Conservation (phyloP, 1,140 invertebrate genomes). For the Teleopsis dalmanni region DNA sequence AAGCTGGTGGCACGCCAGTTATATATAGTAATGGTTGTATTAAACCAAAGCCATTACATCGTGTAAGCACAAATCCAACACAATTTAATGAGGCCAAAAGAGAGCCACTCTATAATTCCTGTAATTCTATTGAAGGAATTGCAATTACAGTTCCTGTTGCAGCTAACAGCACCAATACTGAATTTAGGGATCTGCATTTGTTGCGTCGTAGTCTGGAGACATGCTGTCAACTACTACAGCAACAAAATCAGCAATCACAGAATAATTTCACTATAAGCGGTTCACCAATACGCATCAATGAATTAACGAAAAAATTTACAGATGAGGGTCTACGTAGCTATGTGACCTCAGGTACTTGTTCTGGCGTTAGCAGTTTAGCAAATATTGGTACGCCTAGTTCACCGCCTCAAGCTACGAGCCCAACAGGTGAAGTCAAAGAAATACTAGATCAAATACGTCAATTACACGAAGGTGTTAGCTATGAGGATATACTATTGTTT, state of each 20-base stretch:
- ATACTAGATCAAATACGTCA: conserved; percentile 62
- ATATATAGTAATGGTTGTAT: conserved; percentile 32
- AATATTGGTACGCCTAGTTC: conserved; percentile 58
- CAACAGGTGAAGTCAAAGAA: conserved; percentile 61
- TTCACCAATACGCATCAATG: conserved; percentile 13
- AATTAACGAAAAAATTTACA: conserved; percentile 12
- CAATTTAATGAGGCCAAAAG: conserved; percentile 1
- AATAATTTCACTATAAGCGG: neutral
- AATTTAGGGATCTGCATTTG: conserved; percentile 14
- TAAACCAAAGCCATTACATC: conserved; percentile 31
- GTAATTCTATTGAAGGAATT: conserved; percentile 18
- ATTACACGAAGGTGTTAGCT: conserved; percentile 46
- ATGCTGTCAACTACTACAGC: conserved; percentile 27
- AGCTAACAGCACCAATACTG: neutral
- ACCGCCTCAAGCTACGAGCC: conserved; percentile 67
- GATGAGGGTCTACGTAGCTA: conserved; percentile 13
- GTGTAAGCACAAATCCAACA: conserved; percentile 12
- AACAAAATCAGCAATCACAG: conserved; percentile 12
- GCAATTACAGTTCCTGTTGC: conserved; percentile 14
- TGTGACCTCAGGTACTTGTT: conserved; percentile 51
- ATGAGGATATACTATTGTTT: conserved; percentile 24
- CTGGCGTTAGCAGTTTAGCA: conserved; percentile 59
- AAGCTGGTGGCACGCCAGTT: conserved; percentile 15
- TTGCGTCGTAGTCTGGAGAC: conserved; percentile 30
- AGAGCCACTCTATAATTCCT: conserved; percentile 16